These are phyloP conservation scores for Anolis apletophallus DNA, from an alignment of 2,797 vertebrate genomes.

Conservation along the genomic window DNA sequence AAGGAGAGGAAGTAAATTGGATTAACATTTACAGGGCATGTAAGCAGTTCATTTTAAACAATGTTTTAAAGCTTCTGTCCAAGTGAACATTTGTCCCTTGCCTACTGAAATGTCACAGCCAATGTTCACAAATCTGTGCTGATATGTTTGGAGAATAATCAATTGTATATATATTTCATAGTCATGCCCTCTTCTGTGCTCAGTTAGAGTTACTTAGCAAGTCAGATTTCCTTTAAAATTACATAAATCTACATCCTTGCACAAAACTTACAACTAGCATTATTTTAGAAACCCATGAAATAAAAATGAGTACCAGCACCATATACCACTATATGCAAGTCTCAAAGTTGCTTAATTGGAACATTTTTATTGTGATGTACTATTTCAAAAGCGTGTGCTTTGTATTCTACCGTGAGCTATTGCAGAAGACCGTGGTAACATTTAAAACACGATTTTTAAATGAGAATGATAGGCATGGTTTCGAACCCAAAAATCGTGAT, in stretches of 20 bases:
- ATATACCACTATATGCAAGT: slow-evolving; percentile 6
- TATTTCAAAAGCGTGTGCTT: slow-evolving; percentile 37
- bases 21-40: background rate
- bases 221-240: slow-evolving; percentile 7
- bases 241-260: slow-evolving; percentile 22
- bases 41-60: background rate
- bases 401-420: slow-evolving; percentile 23
- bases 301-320: slow-evolving; percentile 30
- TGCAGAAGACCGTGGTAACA: slow-evolving; percentile 4
- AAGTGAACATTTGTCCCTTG: background rate
- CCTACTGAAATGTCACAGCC: slow-evolving; percentile 1
- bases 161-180: slow-evolving; percentile 2
- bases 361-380: background rate
- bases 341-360: slow-evolving; percentile 48
- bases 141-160: slow-evolving; percentile 10
- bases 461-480: no score
- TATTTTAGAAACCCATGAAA: slow-evolving; percentile 50
- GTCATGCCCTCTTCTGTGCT: background rate
- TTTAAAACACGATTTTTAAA: slow-evolving; percentile 44
- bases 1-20: background rate
- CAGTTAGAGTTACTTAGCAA: slow-evolving; percentile 11
- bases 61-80: slow-evolving; percentile 1
- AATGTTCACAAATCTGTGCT: slow-evolving; percentile 18
- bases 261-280: slow-evolving; percentile 21
- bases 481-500: no score